phyloP scores from a whole-genome alignment of 2,113 vertebrate genomes.

The Boleophthalmus pectinirostris region DNA sequence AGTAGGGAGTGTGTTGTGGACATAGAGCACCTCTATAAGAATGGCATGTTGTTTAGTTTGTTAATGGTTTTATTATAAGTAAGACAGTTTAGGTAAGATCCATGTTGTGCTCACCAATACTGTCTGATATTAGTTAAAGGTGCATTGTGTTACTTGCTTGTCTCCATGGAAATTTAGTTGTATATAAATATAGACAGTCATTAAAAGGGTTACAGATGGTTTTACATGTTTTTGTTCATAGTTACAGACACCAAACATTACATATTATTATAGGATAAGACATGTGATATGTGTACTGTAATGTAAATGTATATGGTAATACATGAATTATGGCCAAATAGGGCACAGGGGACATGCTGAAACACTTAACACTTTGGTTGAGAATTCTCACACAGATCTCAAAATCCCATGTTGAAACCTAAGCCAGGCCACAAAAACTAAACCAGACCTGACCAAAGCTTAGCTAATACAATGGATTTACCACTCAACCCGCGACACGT shows the following conservation, averaged over 20 bases:
- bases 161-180: too few species aligned
- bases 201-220: too few species aligned
- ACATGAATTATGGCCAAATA: background rate
- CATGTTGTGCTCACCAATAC: too few species aligned
- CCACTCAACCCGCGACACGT: constrained; percentile 5
- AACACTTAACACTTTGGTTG: constrained; percentile 1
- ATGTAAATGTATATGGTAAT: background rate
- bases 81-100: too few species aligned
- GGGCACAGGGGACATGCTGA: background rate
- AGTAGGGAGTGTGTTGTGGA: background rate
- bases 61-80: too few species aligned
- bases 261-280: too few species aligned
- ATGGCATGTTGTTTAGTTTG: background rate
- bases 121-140: too few species aligned
- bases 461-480: constrained; percentile 12
- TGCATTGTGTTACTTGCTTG: too few species aligned
- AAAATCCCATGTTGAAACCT: background rate
- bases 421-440: constrained; percentile 10
- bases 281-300: background rate
- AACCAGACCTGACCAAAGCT: constrained; percentile 14
- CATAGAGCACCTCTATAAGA: background rate
- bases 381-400: constrained; percentile 14
- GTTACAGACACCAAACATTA: too few species aligned
- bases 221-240: too few species aligned
- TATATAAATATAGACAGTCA: too few species aligned